Evolutionary conservation across 30 jellyfish, hydroid and myxozoan species (phyloP), one percentile per base, ranked within the genome.

Genomic region (Mastigias papua): DNA sequence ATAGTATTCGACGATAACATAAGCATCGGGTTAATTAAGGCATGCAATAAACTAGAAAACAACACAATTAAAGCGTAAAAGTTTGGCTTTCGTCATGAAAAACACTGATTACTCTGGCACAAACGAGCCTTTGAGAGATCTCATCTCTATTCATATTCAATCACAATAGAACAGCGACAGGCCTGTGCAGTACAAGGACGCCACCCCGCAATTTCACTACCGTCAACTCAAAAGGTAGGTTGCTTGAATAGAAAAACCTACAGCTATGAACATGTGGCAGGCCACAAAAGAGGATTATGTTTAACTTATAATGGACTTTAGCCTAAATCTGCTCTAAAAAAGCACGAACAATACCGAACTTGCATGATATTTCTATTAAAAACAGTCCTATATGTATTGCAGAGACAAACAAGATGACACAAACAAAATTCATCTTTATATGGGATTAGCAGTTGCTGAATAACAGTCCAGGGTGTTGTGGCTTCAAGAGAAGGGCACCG

Each of bases 201-300:
- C 80, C 78, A 57, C 80, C 90, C 90, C 80, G 63, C 78, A 48
- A 60, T 28, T 23, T 50, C 78, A 30, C 37, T 33, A 34, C 69
- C 23, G 17, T 20, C 22, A 35, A 60, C 81, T 79, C 90, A 79
- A 79, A 37, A 79, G 69, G 79, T 13, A 29, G 49, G 37, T 78
- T 81, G 28, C 34, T 61, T 62, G 46, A 79, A 79, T 62, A 49
- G 30, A 37, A 33, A 26, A 9, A 19, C 66, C 79, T 33, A 28
- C 79, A 23, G 72, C 42, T 15, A 35, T 72, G 31, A 25, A 60
- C 28, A 29, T 34, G 81, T 19, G 69, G 73, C 63, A 32, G 49
- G 81, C 81, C 90, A 64, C 80, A 79, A 62, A 79, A 64, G 58
- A 42, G 21, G 81, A 79, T 79, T 54, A 63, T 22, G 42, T 7